Base-by-base conservation (phyloP, 1,140 invertebrate species). In the Pentalonia nigronervosa region DNA sequence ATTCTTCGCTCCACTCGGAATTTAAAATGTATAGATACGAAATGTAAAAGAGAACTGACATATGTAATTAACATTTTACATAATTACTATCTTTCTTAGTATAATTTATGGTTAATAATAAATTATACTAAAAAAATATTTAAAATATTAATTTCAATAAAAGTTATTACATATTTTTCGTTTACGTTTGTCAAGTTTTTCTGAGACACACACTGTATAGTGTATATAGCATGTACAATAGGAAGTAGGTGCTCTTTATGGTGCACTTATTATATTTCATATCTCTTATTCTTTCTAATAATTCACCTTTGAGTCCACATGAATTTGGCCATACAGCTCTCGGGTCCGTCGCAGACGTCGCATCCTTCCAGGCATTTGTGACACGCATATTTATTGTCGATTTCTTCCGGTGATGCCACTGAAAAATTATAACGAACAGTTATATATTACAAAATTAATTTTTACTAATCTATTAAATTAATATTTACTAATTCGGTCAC, bases 251-350 rank as follows among this genome's bases (percentile, higher is more conserved):
- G 14, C 60, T 67, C 60, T 14, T 11, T 67, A 67, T 11, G 23
- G 60, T 67, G 14, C 30, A 8, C 60, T 30, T 30, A 25, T 25
- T 7, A 30, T 2, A 11, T 30, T 30, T 67, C 7, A 21, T 0
- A 0, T 76, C 1, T n/a, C 6, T 17, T 76, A 4, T 17, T 76
- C 4, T 76, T 17, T 76, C 9, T 84, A 45, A 41, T 41, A 8
- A n/a, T 47, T 60, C 30, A 93, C 91, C 91, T 93, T 45, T 93
- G n/a, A 36, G 21, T 41, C 91, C 91, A 93, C n/a, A 30, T 25
- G 53, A 86, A 93, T 30, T 84, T 34, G 11, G 81, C 81, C 91
- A 93, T 93, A 86, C 91, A 93, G 56, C 91, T 93, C 17, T 36
- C 48, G 3, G 91, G 81, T 30, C 81, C 91, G 2, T 36, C 14